These are phyloP conservation scores for Hypercompe scribonia DNA, from an alignment of 2,888 invertebrate species.

Conservation along the genomic window DNA sequence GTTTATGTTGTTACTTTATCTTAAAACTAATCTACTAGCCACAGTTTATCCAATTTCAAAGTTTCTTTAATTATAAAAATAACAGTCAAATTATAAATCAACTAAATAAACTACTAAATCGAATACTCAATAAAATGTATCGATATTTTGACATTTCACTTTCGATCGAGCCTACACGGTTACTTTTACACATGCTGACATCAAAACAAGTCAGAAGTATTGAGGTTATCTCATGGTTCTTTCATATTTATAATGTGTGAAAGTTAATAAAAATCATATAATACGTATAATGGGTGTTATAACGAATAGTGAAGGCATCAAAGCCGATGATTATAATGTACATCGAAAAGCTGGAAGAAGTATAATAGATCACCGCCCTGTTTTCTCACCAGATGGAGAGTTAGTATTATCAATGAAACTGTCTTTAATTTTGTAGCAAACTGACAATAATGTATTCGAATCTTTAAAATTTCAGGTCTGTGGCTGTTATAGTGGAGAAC, in stretches of 20 bases:
- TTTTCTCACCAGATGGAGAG: slow-evolving; percentile 84
- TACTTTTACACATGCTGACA: background rate
- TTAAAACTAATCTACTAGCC: too few species aligned
- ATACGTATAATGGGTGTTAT: slow-evolving; percentile 70
- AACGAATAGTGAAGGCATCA: slow-evolving; percentile 43
- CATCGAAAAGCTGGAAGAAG: slow-evolving; percentile 81
- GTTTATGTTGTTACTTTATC: too few species aligned
- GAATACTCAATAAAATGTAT: too few species aligned
- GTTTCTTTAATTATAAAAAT: too few species aligned
- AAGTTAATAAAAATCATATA: background rate
- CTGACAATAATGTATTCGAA: background rate
- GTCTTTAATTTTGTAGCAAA: background rate
- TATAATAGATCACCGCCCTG: slow-evolving; percentile 78
- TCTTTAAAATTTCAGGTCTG: slow-evolving; percentile 64
- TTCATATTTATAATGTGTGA: slow-evolving; percentile 26
- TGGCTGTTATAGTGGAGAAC: slow-evolving; percentile 79
- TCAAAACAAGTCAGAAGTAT: slow-evolving; percentile 17
- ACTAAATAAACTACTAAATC: too few species aligned
- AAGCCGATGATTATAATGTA: slow-evolving; percentile 66
- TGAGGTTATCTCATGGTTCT: slow-evolving; percentile 70
- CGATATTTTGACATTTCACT: too few species aligned
- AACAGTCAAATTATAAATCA: too few species aligned
- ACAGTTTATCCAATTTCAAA: too few species aligned
- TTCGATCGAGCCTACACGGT: too few species aligned
- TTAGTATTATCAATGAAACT: slow-evolving; percentile 58